Evolutionary conservation across 1,140 invertebrate species (phyloP).

Genomic region (Ceratosolen fusciceps): DNA sequence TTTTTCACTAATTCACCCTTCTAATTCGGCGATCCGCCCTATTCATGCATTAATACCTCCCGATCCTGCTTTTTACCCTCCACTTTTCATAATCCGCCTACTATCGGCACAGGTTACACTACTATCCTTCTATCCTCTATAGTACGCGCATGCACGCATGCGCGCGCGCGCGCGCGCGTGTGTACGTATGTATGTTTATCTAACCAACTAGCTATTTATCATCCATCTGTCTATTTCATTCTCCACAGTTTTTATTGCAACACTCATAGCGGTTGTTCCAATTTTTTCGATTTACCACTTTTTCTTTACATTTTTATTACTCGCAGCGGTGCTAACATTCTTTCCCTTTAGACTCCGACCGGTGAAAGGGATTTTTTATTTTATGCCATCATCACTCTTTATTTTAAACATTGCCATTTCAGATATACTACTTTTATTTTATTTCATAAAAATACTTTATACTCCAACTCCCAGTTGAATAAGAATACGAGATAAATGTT

Average conservation of each 20-base stretch:
- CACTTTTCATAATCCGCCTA: no score
- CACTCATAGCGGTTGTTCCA: background rate
- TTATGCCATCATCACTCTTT: constrained; percentile 2
- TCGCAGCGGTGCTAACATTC: background rate
- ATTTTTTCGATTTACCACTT: constrained; percentile 4
- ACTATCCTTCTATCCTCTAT: no score
- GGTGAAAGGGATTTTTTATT: background rate
- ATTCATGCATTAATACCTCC: no score
- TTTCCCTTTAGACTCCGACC: background rate
- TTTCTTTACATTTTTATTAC: constrained; percentile 14
- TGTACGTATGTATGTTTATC: background rate
- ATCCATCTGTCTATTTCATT: background rate
- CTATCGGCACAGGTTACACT: no score
- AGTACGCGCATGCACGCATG: no score
- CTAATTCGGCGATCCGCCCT: background rate
- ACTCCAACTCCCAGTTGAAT: background rate
- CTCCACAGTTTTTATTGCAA: background rate
- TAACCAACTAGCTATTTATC: background rate
- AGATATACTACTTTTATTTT: background rate
- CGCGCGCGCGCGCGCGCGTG: no score
- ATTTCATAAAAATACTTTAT: background rate
- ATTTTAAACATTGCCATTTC: background rate
- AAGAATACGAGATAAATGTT: background rate
- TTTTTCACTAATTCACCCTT: no score
- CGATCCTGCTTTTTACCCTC: background rate